A percentile compares a stretch with the other conserved stretches of the same genome.
Conservation (phyloP, 2,888 invertebrate genomes). For the Pristionchus arcanus region DNA sequence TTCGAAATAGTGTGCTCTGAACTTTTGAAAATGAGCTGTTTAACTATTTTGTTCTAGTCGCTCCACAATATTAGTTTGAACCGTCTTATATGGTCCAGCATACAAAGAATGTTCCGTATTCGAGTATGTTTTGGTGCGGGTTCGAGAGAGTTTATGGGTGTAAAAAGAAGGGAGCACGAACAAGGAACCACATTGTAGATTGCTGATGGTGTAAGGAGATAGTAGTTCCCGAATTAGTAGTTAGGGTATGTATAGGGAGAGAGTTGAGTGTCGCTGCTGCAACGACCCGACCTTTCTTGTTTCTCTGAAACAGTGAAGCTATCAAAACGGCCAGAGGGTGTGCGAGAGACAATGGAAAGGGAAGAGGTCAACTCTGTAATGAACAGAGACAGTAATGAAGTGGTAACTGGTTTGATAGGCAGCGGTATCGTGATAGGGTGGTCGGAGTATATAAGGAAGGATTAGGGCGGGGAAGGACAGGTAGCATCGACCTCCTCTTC, state of each 20-base stretch:
- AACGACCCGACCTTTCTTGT: slow-evolving; percentile 3
- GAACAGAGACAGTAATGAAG: slow-evolving; percentile 15
- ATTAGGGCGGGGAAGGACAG: slow-evolving; percentile 3
- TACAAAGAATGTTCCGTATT: too few relatives aligned
- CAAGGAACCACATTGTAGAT: neutral
- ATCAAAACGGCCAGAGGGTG: neutral
- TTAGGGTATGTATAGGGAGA: neutral
- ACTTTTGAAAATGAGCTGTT: too few relatives aligned
- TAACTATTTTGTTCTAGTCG: too few relatives aligned
- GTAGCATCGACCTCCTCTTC: slow-evolving; percentile 41
- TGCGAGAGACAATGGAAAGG: neutral
- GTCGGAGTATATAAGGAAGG: slow-evolving; percentile 28
- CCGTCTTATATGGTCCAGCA: too few relatives aligned
- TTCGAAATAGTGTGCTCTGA: too few relatives aligned
- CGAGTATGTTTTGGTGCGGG: neutral
- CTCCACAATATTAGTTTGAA: too few relatives aligned
- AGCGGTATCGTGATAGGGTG: neutral
- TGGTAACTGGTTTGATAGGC: slow-evolving; percentile 34
- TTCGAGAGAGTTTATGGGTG: neutral
- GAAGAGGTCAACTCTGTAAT: neutral
- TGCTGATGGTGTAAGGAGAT: neutral
- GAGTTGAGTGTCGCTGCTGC: neutral
- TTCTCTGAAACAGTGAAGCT: slow-evolving; percentile 28
- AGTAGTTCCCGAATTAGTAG: slow-evolving; percentile 29
- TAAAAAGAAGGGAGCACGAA: neutral